Percentiles rank a stretch among this genome's conserved stretches.
phyloP scores from a whole-genome alignment of 64 coral and sea anemone genomes.

The Stichodactyla mertensii region DNA sequence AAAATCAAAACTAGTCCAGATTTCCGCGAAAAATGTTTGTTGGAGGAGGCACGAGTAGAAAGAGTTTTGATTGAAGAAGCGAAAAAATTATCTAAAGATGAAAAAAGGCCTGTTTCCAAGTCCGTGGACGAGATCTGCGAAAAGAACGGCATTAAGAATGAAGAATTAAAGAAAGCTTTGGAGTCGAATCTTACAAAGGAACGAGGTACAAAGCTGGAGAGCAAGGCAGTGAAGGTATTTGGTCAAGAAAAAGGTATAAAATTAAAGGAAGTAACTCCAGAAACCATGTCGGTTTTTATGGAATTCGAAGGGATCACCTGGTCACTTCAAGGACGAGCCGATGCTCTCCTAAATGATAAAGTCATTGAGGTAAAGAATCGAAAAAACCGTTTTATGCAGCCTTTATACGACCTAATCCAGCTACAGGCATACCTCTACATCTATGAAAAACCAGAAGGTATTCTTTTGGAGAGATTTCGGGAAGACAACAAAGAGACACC shows the following conservation, averaged over 20 bases:
- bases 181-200: conserved; percentile 72
- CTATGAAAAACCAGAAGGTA: conserved; percentile 61
- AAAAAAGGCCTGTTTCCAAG: conserved; percentile 63
- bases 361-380: conserved; percentile 97
- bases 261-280: conserved; percentile 23
- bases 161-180: conserved; percentile 68
- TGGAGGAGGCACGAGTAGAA: conserved; percentile 33
- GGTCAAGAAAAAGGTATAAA: conserved; percentile 50
- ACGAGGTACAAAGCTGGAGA: conserved; percentile 74
- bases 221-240: conserved; percentile 60
- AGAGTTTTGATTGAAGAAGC: conserved; percentile 22
- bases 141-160: conserved; percentile 33
- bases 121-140: conserved; percentile 73
- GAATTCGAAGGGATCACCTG: conserved; percentile 60
- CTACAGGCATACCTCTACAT: conserved; percentile 88
- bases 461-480: conserved; percentile 76
- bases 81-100: conserved; percentile 57
- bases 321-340: conserved; percentile 70
- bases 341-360: conserved; percentile 67
- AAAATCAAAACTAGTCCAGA: conserved; percentile 32
- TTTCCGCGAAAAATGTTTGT: conserved; percentile 50
- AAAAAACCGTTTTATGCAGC: conserved; percentile 85
- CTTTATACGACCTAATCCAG: conserved; percentile 87
- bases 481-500: conserved; percentile 62
- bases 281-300: conserved; percentile 52